Percentiles rank a stretch among this genome's conserved stretches.
Evolutionary conservation across 1,140 invertebrate genomes (phyloP).

Genomic region (Hyposmocoma kahamanoa): DNA sequence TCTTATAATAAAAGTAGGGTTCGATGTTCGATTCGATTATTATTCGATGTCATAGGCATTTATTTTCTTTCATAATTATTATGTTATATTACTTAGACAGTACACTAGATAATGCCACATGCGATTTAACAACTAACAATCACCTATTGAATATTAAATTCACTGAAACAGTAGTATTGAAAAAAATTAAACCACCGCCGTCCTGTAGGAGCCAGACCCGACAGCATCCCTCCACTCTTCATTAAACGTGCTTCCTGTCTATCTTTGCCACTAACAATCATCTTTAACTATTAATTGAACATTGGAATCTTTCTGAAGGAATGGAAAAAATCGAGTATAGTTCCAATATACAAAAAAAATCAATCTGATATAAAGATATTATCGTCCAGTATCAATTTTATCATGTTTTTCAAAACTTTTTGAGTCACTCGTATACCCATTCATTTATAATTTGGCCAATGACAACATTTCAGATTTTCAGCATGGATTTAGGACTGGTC

Average conservation of each 20-base stretch:
- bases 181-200: constrained; percentile 9
- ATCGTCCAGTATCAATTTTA: too few relatives aligned
- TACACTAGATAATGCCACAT: too few relatives aligned
- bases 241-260: constrained; percentile 9
- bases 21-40: too few relatives aligned
- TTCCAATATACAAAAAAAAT: constrained; percentile 14
- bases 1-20: too few relatives aligned
- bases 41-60: too few relatives aligned
- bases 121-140: background rate
- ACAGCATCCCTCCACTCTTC: constrained; percentile 16
- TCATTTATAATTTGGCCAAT: background rate
- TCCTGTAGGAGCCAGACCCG: constrained; percentile 10
- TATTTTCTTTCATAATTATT: too few relatives aligned
- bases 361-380: constrained; percentile 10
- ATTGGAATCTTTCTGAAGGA: constrained; percentile 9
- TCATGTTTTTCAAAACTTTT: constrained; percentile 16
- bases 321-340: constrained; percentile 17
- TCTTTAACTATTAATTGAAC: constrained; percentile 13
- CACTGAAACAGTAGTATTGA: background rate
- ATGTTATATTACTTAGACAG: too few relatives aligned
- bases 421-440: constrained; percentile 10
- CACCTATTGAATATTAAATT: constrained; percentile 14
- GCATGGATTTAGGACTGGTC: background rate
- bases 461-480: background rate
- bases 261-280: constrained; percentile 2